Base-by-base conservation (phyloP, 2,797 vertebrate genomes). In the Gastrophryne carolinensis region DNA sequence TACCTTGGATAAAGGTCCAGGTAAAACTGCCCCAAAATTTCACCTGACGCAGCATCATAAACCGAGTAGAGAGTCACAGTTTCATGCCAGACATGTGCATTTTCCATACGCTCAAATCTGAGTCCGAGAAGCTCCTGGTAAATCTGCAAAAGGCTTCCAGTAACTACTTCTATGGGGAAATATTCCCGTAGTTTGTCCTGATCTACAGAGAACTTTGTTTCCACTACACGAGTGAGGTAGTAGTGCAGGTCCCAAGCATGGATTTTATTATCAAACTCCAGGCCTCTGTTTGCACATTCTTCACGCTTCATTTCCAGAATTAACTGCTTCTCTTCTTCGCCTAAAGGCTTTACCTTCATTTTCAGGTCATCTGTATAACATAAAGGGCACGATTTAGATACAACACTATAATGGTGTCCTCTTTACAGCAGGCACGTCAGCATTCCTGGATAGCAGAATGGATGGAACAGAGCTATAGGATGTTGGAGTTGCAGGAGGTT, bases 1-100 rank as follows among this genome's bases (percentile, higher is more conserved):
- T 91, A 98, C 97, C 97, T 95, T 65, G 96, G 94, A 75, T 97
- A 94, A 21, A 99, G 82, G 86, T 99, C 96, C 85, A 99, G 80
- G 85, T 98, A 99, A 87, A 98, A 99, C 82, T 94, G 95, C 2
- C 96, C 96, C 27, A 98, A 81, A 61, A 90, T 87, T 82, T 97
- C 93, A 76, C 87, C 90, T 0, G 93, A 93, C 41, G 87, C 86
- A 9, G 83, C 81, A 81, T 98, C 96, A 19, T 82, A 88, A 19
- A 93, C 94, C 0, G 90, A 87, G 75, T 94, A 96, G 21, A 97
- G 92, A 61, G 84, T 91, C 58, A 98, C 93, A 0, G 88, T 87
- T 44, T 93, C 83, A 0, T 97, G 93, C 97, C 97, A 99, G 60
- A 92, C 92, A 0, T 91, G 88, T 54, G 95, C 86, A 13, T 85